phyloP scores from a whole-genome alignment of 2,888 invertebrate species.

The Pollenia amentaria region DNA sequence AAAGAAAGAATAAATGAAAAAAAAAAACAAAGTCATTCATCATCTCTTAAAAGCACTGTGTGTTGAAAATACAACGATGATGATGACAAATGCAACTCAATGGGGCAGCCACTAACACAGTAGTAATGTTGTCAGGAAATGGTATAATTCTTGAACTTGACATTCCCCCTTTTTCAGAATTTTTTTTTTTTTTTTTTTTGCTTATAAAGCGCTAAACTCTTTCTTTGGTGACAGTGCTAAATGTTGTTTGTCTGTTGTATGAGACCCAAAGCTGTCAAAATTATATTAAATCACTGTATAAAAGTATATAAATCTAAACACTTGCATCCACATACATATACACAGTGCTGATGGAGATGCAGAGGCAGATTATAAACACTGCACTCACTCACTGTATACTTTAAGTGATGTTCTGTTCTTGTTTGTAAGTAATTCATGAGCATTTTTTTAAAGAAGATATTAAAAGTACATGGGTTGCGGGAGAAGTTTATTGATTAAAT shows the following conservation, averaged over 20 bases:
- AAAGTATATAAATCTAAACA: conserved; percentile 51
- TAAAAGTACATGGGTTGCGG: too few relatives aligned
- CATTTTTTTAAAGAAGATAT: too few relatives aligned
- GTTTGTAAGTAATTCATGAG: too few relatives aligned
- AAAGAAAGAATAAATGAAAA: conserved; percentile 5
- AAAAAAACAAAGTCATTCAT: conserved; percentile 21
- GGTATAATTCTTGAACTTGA: conserved; percentile 50
- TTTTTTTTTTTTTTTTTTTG: conserved; percentile 16
- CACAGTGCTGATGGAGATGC: neutral
- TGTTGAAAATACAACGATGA: conserved; percentile 10
- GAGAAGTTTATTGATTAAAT: too few relatives aligned
- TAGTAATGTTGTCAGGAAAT: conserved; percentile 43
- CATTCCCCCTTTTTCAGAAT: neutral
- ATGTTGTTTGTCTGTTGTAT: conserved; percentile 27
- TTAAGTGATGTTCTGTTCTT: conserved; percentile 30
- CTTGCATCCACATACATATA: neutral
- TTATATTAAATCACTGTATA: conserved; percentile 53
- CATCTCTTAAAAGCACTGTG: conserved; percentile 6
- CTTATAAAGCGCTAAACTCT: conserved; percentile 16
- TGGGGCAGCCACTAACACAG: conserved; percentile 21
- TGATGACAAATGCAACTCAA: conserved; percentile 31
- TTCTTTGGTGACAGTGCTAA: conserved; percentile 31
- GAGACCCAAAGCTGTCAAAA: conserved; percentile 58
- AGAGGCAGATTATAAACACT: neutral
- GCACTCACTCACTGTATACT: neutral